phyloP scores from a whole-genome alignment of 1,140 invertebrate genomes.

The Conus ventricosus region DNA sequence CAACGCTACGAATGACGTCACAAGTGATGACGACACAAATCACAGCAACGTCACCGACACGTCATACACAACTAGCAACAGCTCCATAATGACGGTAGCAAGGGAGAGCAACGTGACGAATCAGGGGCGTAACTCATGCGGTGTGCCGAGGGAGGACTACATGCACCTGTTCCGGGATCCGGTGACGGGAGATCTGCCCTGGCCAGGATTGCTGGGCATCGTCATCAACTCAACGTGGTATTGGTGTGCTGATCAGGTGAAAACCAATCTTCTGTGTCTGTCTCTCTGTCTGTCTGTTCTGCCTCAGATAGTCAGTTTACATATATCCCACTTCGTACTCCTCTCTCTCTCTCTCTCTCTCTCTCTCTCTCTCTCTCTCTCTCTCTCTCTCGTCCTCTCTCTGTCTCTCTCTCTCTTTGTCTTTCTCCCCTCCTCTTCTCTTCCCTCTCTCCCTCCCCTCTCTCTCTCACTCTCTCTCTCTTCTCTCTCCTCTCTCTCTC shows the following conservation, averaged over 20 bases:
- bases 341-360: no score
- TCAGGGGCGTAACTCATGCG: constrained; percentile 55
- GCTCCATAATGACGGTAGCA: no score
- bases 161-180: constrained; percentile 76
- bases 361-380: no score
- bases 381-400: no score
- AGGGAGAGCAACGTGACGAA: no score
- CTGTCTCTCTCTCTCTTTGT: no score
- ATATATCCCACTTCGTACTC: no score
- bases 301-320: background rate
- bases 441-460: no score
- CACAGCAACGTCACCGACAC: background rate
- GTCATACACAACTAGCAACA: background rate
- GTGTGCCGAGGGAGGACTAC: constrained; percentile 70
- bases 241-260: constrained; percentile 79
- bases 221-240: constrained; percentile 79
- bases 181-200: constrained; percentile 75
- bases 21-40: background rate
- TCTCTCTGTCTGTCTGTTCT: background rate
- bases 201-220: constrained; percentile 77
- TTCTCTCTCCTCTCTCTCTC: no score
- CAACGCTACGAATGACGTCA: background rate
- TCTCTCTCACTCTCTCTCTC: no score
- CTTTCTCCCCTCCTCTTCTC: no score
- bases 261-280: background rate